phyloP scores from a whole-genome alignment of 2,888 invertebrate species.

The Abrostola triplasia region DNA sequence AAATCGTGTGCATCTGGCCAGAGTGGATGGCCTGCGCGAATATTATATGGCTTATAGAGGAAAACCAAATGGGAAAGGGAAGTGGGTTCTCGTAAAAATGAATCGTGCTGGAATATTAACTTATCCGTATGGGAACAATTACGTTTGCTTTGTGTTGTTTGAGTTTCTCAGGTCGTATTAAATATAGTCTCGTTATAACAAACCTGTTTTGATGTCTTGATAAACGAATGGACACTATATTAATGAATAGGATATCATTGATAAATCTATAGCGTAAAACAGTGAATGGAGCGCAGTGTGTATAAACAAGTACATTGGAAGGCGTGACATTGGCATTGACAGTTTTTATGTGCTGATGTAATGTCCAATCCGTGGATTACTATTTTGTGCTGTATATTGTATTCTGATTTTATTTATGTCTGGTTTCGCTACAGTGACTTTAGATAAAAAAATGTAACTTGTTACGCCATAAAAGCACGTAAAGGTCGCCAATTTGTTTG shows the following conservation, averaged over 20 bases:
- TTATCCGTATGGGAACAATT: slow-evolving; percentile 59
- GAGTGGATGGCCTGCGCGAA: slow-evolving; percentile 62
- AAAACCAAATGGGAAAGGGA: slow-evolving; percentile 77
- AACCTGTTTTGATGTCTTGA: slow-evolving; percentile 8
- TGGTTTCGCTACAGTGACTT: slow-evolving; percentile 75
- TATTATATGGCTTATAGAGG: slow-evolving; percentile 66
- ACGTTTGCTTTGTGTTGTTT: slow-evolving; percentile 45
- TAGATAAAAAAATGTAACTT: slow-evolving; percentile 65
- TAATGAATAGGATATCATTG: slow-evolving; percentile 48
- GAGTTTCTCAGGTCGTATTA: slow-evolving; percentile 15
- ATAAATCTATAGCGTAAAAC: slow-evolving; percentile 48
- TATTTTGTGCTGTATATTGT: slow-evolving; percentile 72
- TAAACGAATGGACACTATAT: slow-evolving; percentile 25
- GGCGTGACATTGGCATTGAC: slow-evolving; percentile 80
- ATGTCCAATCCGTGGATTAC: slow-evolving; percentile 69
- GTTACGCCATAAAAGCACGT: slow-evolving; percentile 64
- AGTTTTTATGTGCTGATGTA: slow-evolving; percentile 79
- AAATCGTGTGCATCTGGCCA: slow-evolving; percentile 78
- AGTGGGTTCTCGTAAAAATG: slow-evolving; percentile 67
- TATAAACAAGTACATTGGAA: slow-evolving; percentile 58
- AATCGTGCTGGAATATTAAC: slow-evolving; percentile 62
- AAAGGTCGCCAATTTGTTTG: slow-evolving; percentile 66
- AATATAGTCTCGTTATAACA: slow-evolving; percentile 11
- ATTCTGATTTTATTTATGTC: slow-evolving; percentile 74
- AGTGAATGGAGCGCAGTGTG: slow-evolving; percentile 65